Conservation (phyloP, 2,113 vertebrate species). For the Sisor rabdophorus region DNA sequence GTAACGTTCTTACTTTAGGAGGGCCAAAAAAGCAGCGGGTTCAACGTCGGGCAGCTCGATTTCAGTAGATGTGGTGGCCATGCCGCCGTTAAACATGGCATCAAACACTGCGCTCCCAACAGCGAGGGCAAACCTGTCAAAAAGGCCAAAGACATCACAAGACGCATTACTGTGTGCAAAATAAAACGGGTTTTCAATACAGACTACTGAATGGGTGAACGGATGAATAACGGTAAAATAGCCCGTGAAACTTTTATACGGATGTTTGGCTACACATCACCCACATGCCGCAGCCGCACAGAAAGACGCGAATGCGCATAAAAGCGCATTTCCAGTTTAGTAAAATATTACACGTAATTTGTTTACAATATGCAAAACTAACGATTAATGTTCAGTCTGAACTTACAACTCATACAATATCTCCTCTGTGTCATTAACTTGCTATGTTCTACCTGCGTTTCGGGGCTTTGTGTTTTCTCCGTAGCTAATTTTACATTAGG, state of each 20-base stretch:
- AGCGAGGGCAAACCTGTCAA: constrained; percentile 80
- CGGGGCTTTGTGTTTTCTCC: not conserved
- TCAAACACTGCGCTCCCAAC: constrained; percentile 87
- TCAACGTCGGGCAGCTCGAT: constrained; percentile 87
- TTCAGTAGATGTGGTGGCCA: constrained; percentile 87
- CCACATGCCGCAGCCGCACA: not conserved
- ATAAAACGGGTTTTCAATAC: not conserved
- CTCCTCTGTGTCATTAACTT: not conserved
- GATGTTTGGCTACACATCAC: constrained; percentile 3
- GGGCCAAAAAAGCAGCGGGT: constrained; percentile 81
- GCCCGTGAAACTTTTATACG: not conserved
- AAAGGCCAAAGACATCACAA: constrained; percentile 18
- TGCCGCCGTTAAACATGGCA: constrained; percentile 88
- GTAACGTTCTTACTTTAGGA: constrained; percentile 77
- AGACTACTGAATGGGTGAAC: not conserved
- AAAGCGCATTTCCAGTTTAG: not conserved
- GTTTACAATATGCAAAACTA: not conserved
- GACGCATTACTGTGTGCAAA: constrained; percentile 9
- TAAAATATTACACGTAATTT: not conserved
- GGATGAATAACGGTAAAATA: not conserved
- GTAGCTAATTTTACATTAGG: not conserved
- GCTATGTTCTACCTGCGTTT: not conserved
- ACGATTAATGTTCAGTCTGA: not conserved
- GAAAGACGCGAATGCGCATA: not conserved
- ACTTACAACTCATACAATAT: not conserved